Percentiles rank a stretch among this genome's conserved stretches.
These are phyloP conservation scores for Martes martes DNA, from an alignment of 2,113 vertebrate genomes.

Conservation along the genomic window DNA sequence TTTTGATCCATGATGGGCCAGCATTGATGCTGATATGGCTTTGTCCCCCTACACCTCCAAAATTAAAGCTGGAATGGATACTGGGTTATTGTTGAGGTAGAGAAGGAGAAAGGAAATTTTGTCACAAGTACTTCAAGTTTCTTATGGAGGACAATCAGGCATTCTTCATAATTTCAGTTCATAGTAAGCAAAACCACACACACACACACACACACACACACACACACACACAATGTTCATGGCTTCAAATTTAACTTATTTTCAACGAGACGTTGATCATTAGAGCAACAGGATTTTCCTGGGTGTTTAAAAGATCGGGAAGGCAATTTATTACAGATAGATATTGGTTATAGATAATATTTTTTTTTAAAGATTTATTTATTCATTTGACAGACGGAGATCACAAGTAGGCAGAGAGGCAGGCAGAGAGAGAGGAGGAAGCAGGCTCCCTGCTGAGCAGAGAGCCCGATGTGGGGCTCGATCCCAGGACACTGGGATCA, in stretches of 20 bases:
- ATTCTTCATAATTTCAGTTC: background rate
- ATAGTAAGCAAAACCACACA: background rate
- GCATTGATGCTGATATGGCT: background rate
- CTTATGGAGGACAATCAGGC: background rate
- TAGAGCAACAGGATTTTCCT: background rate
- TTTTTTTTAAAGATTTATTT: too few species aligned
- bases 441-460: too few species aligned
- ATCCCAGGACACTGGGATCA: too few species aligned
- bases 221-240: background rate
- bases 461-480: too few species aligned
- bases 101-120: background rate
- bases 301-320: background rate
- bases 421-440: too few species aligned
- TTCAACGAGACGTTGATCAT: background rate
- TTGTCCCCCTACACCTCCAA: too few species aligned
- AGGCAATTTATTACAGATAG: background rate
- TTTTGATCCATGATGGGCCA: background rate
- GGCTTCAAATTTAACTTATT: slow-evolving; percentile 33
- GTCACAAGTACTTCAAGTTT: background rate
- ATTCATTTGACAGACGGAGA: too few species aligned
- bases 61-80: background rate
- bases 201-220: background rate
- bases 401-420: too few species aligned
- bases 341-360: background rate
- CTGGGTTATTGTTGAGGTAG: background rate